Evolutionary conservation across 2,888 invertebrate genomes (phyloP).

Genomic region (Patella caerulea): DNA sequence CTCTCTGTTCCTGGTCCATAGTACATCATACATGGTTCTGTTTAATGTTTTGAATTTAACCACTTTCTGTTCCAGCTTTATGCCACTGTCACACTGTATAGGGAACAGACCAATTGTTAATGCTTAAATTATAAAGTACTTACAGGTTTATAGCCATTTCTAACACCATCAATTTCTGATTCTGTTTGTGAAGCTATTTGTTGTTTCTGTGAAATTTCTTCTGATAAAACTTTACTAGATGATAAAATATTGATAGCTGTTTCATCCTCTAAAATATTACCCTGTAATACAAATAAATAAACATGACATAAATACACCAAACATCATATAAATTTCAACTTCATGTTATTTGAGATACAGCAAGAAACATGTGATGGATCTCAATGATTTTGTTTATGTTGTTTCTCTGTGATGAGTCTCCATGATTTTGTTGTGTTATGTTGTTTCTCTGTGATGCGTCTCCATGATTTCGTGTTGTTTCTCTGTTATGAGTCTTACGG

Average conservation of each 20-base stretch:
- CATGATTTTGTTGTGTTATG: too few relatives aligned
- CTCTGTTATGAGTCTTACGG: too few relatives aligned
- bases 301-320: neutral
- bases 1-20: too few relatives aligned
- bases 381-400: too few relatives aligned
- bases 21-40: too few relatives aligned
- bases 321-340: too few relatives aligned
- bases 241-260: slow-evolving; percentile 92
- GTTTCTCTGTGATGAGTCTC: too few relatives aligned
- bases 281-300: slow-evolving; percentile 69
- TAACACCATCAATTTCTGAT: slow-evolving; percentile 67
- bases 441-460: too few relatives aligned
- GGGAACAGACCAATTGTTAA: neutral
- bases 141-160: slow-evolving; percentile 71
- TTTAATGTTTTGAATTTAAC: too few relatives aligned
- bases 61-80: neutral
- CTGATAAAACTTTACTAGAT: slow-evolving; percentile 80
- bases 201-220: slow-evolving; percentile 91
- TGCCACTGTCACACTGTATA: neutral
- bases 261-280: slow-evolving; percentile 95
- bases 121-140: slow-evolving; percentile 30
- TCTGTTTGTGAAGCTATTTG: slow-evolving; percentile 79
- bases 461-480: too few relatives aligned
- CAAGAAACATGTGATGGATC: too few relatives aligned
- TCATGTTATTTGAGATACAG: too few relatives aligned